Percentiles rank a stretch among this genome's conserved stretches.
These are phyloP conservation scores for Camelus dromedarius DNA, from an alignment of 2,113 vertebrate genomes.

Conservation along the genomic window DNA sequence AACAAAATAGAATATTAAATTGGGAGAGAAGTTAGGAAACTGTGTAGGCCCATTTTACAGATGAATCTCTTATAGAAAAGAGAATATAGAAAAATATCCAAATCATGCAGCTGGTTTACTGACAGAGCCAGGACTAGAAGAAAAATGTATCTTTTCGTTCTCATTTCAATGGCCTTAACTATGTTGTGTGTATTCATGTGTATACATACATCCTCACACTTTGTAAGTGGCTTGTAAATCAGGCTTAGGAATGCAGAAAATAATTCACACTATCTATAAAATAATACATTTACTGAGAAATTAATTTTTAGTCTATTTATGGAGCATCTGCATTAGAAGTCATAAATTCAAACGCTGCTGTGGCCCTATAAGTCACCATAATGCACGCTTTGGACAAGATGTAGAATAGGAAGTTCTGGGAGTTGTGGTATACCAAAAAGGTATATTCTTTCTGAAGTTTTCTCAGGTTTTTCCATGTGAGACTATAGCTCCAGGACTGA, in stretches of 20 bases:
- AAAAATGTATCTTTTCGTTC: background rate
- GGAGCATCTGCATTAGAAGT: background rate
- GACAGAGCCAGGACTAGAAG: background rate
- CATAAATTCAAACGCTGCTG: background rate
- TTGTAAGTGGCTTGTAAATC: background rate
- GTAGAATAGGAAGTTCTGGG: background rate
- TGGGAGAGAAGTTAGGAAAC: background rate
- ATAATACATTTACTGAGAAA: background rate
- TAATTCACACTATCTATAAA: background rate
- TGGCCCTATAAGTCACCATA: background rate
- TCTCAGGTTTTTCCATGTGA: background rate
- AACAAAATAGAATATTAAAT: background rate
- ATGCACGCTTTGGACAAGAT: background rate
- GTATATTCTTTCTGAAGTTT: background rate
- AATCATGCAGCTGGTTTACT: background rate
- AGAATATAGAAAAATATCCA: background rate
- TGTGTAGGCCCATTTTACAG: background rate
- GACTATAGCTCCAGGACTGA: background rate
- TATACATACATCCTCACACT: background rate
- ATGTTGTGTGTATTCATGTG: background rate
- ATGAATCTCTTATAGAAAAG: background rate
- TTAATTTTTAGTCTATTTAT: background rate
- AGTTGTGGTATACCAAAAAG: background rate
- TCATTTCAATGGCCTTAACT: background rate
- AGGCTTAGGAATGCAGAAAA: background rate